A percentile compares a stretch with the other conserved stretches of the same genome.
These are phyloP conservation scores for Morone chrysops DNA, from an alignment of 2,113 vertebrate genomes.

Conservation along the genomic window DNA sequence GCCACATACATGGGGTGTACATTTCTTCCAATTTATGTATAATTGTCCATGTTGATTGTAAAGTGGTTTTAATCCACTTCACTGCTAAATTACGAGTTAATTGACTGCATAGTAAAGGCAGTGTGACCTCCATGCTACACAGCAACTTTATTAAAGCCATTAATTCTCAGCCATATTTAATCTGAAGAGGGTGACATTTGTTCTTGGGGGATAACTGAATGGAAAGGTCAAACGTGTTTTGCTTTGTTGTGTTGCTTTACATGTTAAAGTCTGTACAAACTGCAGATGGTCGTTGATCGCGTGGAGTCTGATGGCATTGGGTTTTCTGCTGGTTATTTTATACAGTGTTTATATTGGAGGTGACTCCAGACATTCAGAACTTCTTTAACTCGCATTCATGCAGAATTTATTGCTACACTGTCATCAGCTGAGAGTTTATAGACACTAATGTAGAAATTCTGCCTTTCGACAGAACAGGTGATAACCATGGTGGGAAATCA, in stretches of 20 bases:
- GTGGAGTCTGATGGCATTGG: neutral
- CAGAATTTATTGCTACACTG: neutral
- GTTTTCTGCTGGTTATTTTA: neutral
- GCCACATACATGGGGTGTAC: too few species aligned
- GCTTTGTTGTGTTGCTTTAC: neutral
- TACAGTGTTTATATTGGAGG: neutral
- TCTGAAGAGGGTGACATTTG: neutral
- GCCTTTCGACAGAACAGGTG: neutral
- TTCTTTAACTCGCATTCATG: neutral
- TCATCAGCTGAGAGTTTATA: too few species aligned
- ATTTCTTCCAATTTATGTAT: too few species aligned
- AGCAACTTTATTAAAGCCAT: neutral
- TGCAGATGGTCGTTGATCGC: neutral
- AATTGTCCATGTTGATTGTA: neutral
- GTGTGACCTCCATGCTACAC: neutral
- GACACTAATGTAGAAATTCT: neutral
- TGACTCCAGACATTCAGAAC: neutral
- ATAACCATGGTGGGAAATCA: neutral
- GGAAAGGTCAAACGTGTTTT: conserved; percentile 16
- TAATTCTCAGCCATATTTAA: neutral
- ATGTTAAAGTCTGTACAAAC: neutral
- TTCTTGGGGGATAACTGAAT: neutral
- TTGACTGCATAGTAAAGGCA: neutral
- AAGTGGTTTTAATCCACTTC: neutral
- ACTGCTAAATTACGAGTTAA: neutral